Evolutionary conservation across 2,888 invertebrate genomes (phyloP).

Genomic region (Latheticus oryzae): DNA sequence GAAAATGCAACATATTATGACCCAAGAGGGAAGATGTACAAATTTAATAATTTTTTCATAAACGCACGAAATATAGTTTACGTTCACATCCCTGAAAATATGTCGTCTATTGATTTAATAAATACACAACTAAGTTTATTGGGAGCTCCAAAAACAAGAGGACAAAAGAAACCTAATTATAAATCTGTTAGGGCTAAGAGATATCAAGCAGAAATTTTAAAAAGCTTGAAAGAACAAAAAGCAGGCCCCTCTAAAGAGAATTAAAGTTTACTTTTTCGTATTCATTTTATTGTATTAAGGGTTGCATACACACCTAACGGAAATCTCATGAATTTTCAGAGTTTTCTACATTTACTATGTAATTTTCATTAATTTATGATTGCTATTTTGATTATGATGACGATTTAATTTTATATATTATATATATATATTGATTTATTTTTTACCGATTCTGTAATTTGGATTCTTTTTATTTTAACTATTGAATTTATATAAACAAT

Average conservation of each 20-base stretch:
- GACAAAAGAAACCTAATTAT: constrained; percentile 8
- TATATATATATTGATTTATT: no score
- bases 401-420: no score
- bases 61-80: constrained; percentile 75
- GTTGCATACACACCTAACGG: neutral
- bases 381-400: no score
- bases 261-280: neutral
- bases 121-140: constrained; percentile 4
- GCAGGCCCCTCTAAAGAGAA: constrained; percentile 8
- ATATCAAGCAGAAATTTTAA: constrained; percentile 11
- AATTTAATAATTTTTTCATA: constrained; percentile 74
- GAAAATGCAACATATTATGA: constrained; percentile 73
- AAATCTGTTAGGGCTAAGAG: constrained; percentile 9
- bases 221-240: constrained; percentile 2
- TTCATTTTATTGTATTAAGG: neutral
- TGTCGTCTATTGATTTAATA: constrained; percentile 51
- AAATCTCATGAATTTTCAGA: neutral
- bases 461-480: no score
- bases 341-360: neutral
- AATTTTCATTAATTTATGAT: no score
- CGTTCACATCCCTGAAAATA: constrained; percentile 73
- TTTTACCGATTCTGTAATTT: no score
- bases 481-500: no score
- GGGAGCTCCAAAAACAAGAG: neutral
- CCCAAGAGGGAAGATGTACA: constrained; percentile 70